These are phyloP conservation scores for Meiosimyza platycephala DNA, from an alignment of 2,888 invertebrate species.

Conservation along the genomic window DNA sequence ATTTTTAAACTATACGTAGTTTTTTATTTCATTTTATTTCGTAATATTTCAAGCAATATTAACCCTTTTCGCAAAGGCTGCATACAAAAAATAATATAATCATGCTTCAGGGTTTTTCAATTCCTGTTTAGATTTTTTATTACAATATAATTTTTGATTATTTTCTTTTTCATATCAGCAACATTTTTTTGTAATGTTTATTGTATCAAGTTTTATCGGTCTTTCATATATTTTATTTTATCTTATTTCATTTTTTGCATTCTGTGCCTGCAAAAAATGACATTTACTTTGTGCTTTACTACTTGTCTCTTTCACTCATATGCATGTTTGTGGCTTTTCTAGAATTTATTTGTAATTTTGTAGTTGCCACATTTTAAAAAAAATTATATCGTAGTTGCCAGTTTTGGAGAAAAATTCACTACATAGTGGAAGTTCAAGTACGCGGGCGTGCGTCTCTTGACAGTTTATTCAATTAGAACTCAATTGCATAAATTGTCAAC, in stretches of 20 bases:
- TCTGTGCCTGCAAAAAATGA: conserved; percentile 8
- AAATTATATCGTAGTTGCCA: too few relatives aligned
- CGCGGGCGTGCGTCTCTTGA: too few relatives aligned
- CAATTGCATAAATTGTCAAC: too few relatives aligned
- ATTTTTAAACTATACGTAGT: too few relatives aligned
- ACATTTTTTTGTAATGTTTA: background rate
- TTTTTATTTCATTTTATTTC: too few relatives aligned
- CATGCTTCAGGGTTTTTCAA: conserved; percentile 7
- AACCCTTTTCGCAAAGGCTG: background rate
- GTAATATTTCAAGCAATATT: conserved; percentile 2
- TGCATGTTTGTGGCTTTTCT: background rate
- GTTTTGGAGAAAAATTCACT: too few relatives aligned
- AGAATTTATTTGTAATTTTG: too few relatives aligned
- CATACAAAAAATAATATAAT: background rate
- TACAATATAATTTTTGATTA: conserved; percentile 4
- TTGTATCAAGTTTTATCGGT: conserved; percentile 11
- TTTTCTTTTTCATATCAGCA: background rate
- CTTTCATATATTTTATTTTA: background rate
- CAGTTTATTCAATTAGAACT: too few relatives aligned
- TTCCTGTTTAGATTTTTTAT: background rate
- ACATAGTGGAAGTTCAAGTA: too few relatives aligned
- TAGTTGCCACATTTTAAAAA: conserved; percentile 1
- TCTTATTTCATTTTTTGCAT: background rate
- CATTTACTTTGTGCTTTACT: background rate
- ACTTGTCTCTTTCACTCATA: conserved; percentile 13